Evolutionary conservation across 2,888 invertebrate species (phyloP).

Genomic region (Formica aserva): DNA sequence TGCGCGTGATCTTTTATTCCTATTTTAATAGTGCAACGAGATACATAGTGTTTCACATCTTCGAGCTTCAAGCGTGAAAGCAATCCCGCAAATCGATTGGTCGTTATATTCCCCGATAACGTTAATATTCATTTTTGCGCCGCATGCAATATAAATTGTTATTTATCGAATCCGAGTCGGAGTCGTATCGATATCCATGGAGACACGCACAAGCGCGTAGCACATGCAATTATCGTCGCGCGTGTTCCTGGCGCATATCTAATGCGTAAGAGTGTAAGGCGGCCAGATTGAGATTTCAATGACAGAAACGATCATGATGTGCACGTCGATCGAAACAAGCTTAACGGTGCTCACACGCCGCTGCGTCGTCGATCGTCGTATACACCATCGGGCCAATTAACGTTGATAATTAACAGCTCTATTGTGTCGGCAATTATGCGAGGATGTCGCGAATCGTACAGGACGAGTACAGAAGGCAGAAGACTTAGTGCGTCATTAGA

Average conservation of each 20-base stretch:
- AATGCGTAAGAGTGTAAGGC: not conserved
- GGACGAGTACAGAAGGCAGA: not conserved
- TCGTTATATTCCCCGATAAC: constrained; percentile 51
- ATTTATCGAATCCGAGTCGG: constrained; percentile 45
- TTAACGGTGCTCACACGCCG: not conserved
- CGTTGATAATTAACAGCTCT: constrained; percentile 74
- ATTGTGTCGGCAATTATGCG: constrained; percentile 66
- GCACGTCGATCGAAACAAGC: not conserved
- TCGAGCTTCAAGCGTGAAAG: constrained; percentile 24
- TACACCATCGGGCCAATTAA: constrained; percentile 49
- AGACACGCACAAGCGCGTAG: constrained; percentile 19
- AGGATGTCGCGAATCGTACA: not conserved
- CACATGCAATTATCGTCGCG: constrained; percentile 10
- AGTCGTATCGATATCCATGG: constrained; percentile 17
- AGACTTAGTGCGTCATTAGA: not conserved
- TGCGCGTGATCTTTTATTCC: constrained; percentile 29
- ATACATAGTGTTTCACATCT: not conserved
- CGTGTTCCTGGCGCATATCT: not conserved
- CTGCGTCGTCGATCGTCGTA: constrained; percentile 20
- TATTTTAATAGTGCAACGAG: constrained; percentile 16
- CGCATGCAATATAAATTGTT: constrained; percentile 66
- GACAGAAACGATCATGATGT: constrained; percentile 18
- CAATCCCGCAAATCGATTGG: constrained; percentile 48
- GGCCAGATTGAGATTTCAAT: constrained; percentile 38
- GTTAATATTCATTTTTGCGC: constrained; percentile 58